Evolutionary conservation across 1,140 invertebrate species (phyloP), one percentile per base, ranked within the genome.

Genomic region (Pristionchus pacificus): DNA sequence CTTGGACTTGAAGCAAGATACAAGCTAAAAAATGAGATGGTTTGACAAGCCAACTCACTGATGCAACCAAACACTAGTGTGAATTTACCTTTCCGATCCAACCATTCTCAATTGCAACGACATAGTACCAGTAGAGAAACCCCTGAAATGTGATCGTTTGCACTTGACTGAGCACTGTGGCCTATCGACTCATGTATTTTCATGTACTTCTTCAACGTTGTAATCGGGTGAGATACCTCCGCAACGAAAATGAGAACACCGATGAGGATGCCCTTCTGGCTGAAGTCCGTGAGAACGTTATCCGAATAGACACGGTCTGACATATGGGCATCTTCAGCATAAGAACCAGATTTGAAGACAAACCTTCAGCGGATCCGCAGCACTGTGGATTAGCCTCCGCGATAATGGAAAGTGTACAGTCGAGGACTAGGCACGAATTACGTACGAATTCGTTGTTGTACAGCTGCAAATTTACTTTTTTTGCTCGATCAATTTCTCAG

Each of bases 121-220:
- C 71, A 25, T 65, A 28, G 65, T 72, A 57, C 78, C 78, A 80
- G 31, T 77, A 80, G 60, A 80, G n/a, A 64, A 80, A 78, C 58
- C 78, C 78, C 70, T 80, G 66, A 59, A n/a, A n/a, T n/a, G n/a
- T n/a, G n/a, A n/a, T n/a, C n/a, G n/a, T n/a, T n/a, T n/a, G n/a
- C n/a, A n/a, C n/a, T n/a, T n/a, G n/a, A n/a, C n/a, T n/a, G n/a
- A n/a, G n/a, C n/a, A n/a, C n/a, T n/a, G n/a, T n/a, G n/a, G n/a
- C n/a, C n/a, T n/a, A n/a, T n/a, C n/a, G n/a, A n/a, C n/a, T n/a
- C n/a, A n/a, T n/a, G n/a, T n/a, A n/a, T n/a, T n/a, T n/a, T n/a
- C n/a, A 79, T 65, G 2, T 49, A 19, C 19, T 10, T 49, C 19
- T 49, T n/a, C n/a, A n/a, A n/a, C n/a, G n/a, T n/a, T n/a, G n/a